Evolutionary conservation across 2,113 vertebrate genomes (phyloP).

Genomic region (Pardalotus punctatus): DNA sequence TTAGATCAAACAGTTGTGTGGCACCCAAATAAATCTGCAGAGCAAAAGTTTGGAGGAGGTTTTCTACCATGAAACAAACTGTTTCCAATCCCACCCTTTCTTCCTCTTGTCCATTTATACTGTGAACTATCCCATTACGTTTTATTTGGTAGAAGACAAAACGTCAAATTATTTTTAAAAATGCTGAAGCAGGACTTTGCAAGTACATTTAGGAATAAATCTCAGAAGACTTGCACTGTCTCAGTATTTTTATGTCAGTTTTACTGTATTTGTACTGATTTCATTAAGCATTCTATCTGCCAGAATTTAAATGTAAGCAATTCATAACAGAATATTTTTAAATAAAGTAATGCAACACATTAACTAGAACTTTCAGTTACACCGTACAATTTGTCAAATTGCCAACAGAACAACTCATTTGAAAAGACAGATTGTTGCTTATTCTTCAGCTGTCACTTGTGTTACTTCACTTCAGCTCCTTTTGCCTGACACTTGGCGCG

Average conservation of each 20-base stretch:
- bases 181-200: conserved; percentile 17
- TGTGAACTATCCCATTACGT: background rate
- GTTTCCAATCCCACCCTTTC: background rate
- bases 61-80: background rate
- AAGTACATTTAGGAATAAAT: conserved; percentile 38
- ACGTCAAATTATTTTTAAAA: conserved; percentile 43
- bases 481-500: background rate
- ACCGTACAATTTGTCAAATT: conserved; percentile 46
- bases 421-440: conserved; percentile 65
- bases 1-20: background rate
- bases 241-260: conserved; percentile 34
- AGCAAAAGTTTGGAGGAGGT: background rate
- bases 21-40: background rate
- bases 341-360: conserved; percentile 45
- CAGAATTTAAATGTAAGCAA: conserved; percentile 46
- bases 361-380: conserved; percentile 43
- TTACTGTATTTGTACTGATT: conserved; percentile 10
- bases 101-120: background rate
- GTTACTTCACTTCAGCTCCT: conserved; percentile 51
- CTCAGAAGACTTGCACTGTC: background rate
- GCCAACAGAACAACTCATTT: conserved; percentile 57
- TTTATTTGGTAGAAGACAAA: conserved; percentile 12
- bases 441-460: conserved; percentile 63
- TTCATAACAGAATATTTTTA: conserved; percentile 53
- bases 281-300: conserved; percentile 31